These are phyloP conservation scores for Perccottus glenii DNA, from an alignment of 2,113 vertebrate species.

Conservation along the genomic window DNA sequence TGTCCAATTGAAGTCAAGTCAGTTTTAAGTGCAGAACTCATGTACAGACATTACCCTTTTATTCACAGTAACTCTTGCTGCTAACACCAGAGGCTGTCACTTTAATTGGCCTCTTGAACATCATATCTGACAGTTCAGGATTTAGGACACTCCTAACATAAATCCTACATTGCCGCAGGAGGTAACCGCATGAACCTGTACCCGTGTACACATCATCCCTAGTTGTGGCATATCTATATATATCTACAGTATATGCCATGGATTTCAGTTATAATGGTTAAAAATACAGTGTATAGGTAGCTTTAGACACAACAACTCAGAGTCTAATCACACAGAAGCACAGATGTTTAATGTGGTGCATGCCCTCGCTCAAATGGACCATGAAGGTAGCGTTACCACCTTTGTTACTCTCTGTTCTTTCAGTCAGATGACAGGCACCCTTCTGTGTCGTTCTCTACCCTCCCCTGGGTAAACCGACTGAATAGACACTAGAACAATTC, in stretches of 20 bases:
- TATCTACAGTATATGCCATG: background rate
- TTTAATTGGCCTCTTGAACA: constrained; percentile 73
- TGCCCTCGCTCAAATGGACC: constrained; percentile 47
- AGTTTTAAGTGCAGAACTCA: constrained; percentile 31
- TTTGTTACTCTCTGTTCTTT: constrained; percentile 69
- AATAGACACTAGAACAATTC: constrained; percentile 42
- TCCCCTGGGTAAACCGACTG: constrained; percentile 52
- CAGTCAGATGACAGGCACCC: constrained; percentile 62
- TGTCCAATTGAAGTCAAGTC: constrained; percentile 51
- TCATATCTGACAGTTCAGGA: constrained; percentile 57
- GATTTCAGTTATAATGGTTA: constrained; percentile 6
- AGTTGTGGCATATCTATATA: background rate
- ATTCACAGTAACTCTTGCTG: constrained; percentile 45
- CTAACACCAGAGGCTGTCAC: constrained; percentile 52
- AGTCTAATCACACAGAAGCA: constrained; percentile 45
- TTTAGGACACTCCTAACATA: constrained; percentile 29
- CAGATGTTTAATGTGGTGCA: constrained; percentile 67
- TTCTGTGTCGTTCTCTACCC: constrained; percentile 41
- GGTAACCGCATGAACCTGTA: background rate
- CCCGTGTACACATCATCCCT: constrained; percentile 10
- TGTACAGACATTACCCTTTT: constrained; percentile 19
- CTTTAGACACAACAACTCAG: constrained; percentile 38
- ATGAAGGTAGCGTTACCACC: constrained; percentile 69
- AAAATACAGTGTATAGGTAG: background rate
- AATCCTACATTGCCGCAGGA: constrained; percentile 7